These are phyloP conservation scores for Anguilla megastoma DNA, from an alignment of 2,797 vertebrate species.

Conservation along the genomic window DNA sequence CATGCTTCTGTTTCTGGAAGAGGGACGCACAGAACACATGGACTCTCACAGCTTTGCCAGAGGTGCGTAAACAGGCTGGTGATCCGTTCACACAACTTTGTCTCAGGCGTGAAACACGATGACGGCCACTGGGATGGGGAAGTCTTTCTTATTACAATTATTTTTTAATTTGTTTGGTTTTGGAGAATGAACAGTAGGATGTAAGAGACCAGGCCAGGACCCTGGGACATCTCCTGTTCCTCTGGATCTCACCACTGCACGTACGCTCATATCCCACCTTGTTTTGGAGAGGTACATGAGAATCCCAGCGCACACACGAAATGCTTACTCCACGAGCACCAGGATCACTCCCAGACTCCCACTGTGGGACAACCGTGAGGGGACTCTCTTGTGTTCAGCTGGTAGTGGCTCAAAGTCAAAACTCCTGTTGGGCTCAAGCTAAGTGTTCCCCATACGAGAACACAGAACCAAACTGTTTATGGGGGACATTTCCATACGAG, in stretches of 20 bases:
- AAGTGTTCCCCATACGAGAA: conserved; percentile 61
- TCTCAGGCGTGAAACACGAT: background rate
- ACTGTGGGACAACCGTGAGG: conserved; percentile 39
- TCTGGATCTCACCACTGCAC: background rate
- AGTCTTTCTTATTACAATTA: background rate
- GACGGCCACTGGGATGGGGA: background rate
- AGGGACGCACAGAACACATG: conserved; percentile 42
- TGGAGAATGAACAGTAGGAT: background rate
- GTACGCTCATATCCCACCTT: background rate
- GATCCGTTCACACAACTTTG: background rate
- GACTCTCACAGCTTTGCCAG: conserved; percentile 37
- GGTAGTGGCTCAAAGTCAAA: conserved; percentile 63
- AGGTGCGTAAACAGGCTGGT: conserved; percentile 45
- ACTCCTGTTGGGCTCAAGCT: conserved; percentile 60
- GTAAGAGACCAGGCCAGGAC: background rate
- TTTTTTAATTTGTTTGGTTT: background rate
- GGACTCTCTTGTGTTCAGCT: conserved; percentile 7
- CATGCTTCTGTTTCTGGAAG: conserved; percentile 47
- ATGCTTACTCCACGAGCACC: background rate
- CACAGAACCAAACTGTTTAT: conserved; percentile 39
- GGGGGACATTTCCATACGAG: conserved; percentile 55
- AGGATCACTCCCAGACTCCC: conserved; percentile 55
- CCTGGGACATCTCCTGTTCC: background rate
- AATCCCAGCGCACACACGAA: background rate
- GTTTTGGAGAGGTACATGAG: background rate